phyloP scores from a whole-genome alignment of 2,888 invertebrate species.

The Tetheella fluctuosa region DNA sequence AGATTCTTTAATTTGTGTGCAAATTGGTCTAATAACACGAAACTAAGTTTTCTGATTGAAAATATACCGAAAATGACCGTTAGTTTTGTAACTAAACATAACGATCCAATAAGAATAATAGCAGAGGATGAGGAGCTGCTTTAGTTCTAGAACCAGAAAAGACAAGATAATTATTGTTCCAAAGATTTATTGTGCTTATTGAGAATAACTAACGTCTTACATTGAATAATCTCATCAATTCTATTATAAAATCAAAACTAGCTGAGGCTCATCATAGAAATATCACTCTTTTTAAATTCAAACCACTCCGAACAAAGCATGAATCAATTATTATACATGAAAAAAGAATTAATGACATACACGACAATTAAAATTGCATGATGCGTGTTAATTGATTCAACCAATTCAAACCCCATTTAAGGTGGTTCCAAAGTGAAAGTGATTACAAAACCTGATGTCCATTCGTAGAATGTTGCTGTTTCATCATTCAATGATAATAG shows the following conservation, averaged over 20 bases:
- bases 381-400: slow-evolving; percentile 48
- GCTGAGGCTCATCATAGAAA: background rate
- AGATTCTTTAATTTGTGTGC: background rate
- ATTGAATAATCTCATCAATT: background rate
- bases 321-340: background rate
- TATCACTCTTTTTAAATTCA: background rate
- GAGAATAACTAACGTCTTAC: background rate
- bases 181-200: background rate
- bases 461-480: slow-evolving; percentile 3
- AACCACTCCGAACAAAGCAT: background rate
- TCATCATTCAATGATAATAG: slow-evolving; percentile 1
- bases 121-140: no score
- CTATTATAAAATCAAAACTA: background rate
- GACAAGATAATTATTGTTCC: no score
- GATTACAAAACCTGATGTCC: slow-evolving; percentile 38
- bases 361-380: slow-evolving; percentile 41
- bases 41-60: no score
- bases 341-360: background rate
- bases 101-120: no score
- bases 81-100: no score
- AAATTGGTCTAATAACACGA: no score
- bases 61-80: no score
- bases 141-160: background rate
- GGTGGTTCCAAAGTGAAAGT: slow-evolving; percentile 48
- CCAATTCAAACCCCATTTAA: slow-evolving; percentile 52